Evolutionary conservation across 2,888 invertebrate genomes (phyloP), one percentile per base, ranked within the genome.

Genomic region (Lithophane leautieri): DNA sequence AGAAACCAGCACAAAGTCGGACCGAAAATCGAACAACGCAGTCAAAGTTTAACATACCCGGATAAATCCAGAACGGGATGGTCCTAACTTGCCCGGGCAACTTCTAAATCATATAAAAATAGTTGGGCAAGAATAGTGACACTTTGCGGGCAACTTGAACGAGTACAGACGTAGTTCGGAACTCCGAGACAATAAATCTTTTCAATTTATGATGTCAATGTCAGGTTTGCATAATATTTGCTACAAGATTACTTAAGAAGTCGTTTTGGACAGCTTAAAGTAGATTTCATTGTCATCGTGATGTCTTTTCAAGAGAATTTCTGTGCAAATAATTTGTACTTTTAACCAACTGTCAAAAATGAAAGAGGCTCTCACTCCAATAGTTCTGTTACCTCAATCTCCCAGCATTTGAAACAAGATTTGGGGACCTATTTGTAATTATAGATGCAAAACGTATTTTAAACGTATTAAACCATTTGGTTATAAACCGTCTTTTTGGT

Each of bases 91-190:
- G 40, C 42, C 61, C 73, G 67, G 68, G n/a, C 66, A 88, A 87
- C 82, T 87, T 88, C 79, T 82, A 85, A 87, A 87, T 88, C 87
- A 86, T 86, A 87, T 84, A 86, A 86, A 88, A 87, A 82, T 86
- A 78, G 88, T 88, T 84, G 42, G 28, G 47, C 50, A 63, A 73
- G 67, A 78, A 70, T 71, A 69, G 75, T 78, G 85, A 81, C 80
- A 78, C 73, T 86, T 79, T n/a, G 76, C 58, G 70, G 67, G 63
- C 40, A 73, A 79, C 56, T 83, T 65, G 47, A 67, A 81, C 44
- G 56, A 69, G 70, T 65, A 73, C 58, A 40, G 58, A 68, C 62
- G 67, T 62, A 75, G 58, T 78, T 81, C n/a, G 44, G 34, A 68
- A 28, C 63, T 70, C 16, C 40, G 54, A 73, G 58, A 75, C 40